Percentiles rank a stretch among this genome's conserved stretches.
Evolutionary conservation across 2,113 vertebrate species (phyloP).

Genomic region (Rhinolophus sinicus): DNA sequence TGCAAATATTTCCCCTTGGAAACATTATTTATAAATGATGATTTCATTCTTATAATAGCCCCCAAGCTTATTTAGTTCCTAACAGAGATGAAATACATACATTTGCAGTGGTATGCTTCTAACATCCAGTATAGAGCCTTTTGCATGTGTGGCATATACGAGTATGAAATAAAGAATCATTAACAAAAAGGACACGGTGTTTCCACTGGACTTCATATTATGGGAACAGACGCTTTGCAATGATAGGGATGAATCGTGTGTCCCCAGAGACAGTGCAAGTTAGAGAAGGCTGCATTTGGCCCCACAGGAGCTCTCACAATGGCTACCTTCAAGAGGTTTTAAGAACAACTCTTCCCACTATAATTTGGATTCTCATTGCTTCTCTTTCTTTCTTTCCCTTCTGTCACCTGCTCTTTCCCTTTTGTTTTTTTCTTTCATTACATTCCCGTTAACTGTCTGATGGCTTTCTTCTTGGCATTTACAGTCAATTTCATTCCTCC

Average conservation of each 20-base stretch:
- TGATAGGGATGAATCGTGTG: constrained; percentile 39
- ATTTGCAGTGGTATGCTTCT: not conserved
- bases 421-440: not conserved
- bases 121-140: not conserved
- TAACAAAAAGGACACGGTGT: constrained; percentile 65
- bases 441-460: not conserved
- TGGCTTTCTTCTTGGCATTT: constrained; percentile 30
- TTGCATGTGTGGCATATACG: constrained; percentile 24
- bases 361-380: constrained; percentile 2
- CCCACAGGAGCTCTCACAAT: not conserved
- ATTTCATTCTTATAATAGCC: not conserved
- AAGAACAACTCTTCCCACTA: constrained; percentile 41
- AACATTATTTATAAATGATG: constrained; percentile 24
- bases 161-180: constrained; percentile 35
- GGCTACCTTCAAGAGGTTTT: constrained; percentile 53
- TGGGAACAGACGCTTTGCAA: constrained; percentile 36
- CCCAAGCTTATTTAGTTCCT: not conserved
- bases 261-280: constrained; percentile 2
- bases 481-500: not conserved
- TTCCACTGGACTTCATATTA: constrained; percentile 38
- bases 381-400: constrained; percentile 3
- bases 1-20: not conserved
- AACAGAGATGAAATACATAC: not conserved
- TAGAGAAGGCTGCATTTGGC: constrained; percentile 49
- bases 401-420: not conserved